phyloP scores from a whole-genome alignment of 1,140 invertebrate genomes.

The Sarcophaga peregrina region DNA sequence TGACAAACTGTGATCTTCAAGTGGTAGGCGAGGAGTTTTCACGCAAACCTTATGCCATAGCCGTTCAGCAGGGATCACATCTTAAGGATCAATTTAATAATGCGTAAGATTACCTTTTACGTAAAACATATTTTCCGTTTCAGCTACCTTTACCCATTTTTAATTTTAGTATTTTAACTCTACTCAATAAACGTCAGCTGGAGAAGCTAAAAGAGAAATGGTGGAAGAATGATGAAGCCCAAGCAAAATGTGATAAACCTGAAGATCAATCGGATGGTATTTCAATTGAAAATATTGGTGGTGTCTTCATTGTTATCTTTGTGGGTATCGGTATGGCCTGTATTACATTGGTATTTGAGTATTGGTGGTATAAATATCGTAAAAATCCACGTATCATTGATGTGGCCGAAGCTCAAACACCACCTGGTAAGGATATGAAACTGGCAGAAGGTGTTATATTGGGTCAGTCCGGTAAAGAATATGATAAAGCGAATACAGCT shows the following conservation, averaged over 20 bases:
- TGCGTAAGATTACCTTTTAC: slow-evolving; percentile 73
- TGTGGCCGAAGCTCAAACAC: slow-evolving; percentile 60
- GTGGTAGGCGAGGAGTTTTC: slow-evolving; percentile 96
- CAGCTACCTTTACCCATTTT: neutral
- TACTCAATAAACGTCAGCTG: slow-evolving; percentile 90
- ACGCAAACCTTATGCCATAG: slow-evolving; percentile 94
- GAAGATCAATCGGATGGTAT: slow-evolving; percentile 96
- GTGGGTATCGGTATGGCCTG: slow-evolving; percentile 92
- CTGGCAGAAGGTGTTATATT: slow-evolving; percentile 58
- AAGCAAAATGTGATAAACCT: slow-evolving; percentile 84
- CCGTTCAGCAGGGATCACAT: slow-evolving; percentile 94
- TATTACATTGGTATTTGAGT: slow-evolving; percentile 91
- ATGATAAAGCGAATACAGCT: slow-evolving; percentile 61
- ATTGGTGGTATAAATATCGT: slow-evolving; percentile 90
- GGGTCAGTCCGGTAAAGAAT: slow-evolving; percentile 59
- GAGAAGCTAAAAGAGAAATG: slow-evolving; percentile 95
- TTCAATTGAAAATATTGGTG: slow-evolving; percentile 96
- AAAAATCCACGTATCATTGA: slow-evolving; percentile 71
- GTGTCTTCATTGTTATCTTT: slow-evolving; percentile 96
- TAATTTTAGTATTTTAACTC: slow-evolving; percentile 82
- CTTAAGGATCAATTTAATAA: slow-evolving; percentile 92
- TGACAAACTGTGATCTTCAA: slow-evolving; percentile 92
- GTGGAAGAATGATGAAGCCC: slow-evolving; percentile 90
- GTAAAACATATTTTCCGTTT: neutral
- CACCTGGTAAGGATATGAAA: slow-evolving; percentile 51